A percentile compares a stretch with the other conserved stretches of the same genome.
These are phyloP conservation scores for Muntiacus reevesi DNA, from an alignment of 2,113 vertebrate species.

Conservation along the genomic window DNA sequence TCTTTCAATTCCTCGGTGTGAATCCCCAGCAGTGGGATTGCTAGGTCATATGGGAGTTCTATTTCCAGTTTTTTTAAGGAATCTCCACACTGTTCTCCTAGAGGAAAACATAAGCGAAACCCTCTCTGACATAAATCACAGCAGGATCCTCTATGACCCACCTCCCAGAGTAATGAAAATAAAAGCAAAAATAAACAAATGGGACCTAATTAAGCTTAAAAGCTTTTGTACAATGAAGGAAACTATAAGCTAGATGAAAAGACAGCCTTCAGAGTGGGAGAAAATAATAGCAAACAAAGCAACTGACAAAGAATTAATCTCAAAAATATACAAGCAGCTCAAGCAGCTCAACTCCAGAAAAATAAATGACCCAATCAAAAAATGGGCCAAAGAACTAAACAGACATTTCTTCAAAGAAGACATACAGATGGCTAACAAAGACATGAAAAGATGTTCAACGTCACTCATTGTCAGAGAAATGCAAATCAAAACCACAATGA, in stretches of 20 bases:
- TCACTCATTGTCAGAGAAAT: background rate
- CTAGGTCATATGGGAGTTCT: background rate
- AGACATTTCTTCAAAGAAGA: background rate
- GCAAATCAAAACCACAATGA: background rate
- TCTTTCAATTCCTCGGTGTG: background rate
- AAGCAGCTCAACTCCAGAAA: background rate
- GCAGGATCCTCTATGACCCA: background rate
- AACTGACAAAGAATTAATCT: background rate
- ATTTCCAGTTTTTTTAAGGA: background rate
- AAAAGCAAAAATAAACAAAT: background rate
- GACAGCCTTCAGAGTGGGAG: background rate
- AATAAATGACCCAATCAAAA: background rate
- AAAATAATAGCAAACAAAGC: background rate
- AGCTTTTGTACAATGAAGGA: background rate
- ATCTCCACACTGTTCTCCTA: background rate
- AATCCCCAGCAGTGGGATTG: background rate
- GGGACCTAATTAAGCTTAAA: background rate
- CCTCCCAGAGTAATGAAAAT: background rate
- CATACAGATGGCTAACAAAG: background rate
- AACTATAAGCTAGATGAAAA: background rate
- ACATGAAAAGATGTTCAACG: background rate
- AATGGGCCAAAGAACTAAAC: background rate
- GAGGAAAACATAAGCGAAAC: background rate
- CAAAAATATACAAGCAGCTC: background rate
- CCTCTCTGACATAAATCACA: background rate